A percentile compares a stretch with the other conserved stretches of the same genome.
phyloP scores from a whole-genome alignment of 1,140 invertebrate species.

The Rhopalosiphum padi region DNA sequence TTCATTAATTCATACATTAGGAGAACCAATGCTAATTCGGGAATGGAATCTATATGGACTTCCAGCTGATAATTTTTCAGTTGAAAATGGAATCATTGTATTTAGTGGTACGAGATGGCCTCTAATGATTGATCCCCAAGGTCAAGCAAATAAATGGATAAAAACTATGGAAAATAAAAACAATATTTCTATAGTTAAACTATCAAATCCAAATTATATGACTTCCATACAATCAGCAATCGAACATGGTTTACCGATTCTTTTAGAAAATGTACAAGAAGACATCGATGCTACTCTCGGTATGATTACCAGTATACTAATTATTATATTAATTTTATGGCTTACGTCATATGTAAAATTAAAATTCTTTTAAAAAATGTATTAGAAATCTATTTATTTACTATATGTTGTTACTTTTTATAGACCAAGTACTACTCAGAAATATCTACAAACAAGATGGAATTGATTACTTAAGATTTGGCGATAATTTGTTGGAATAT shows the following conservation, averaged over 20 bases:
- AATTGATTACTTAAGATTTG: constrained; percentile 83
- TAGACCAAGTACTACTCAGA: constrained; percentile 80
- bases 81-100: constrained; percentile 94
- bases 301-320: constrained; percentile 53
- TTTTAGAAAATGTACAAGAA: constrained; percentile 86
- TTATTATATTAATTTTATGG: not conserved
- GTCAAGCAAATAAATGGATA: constrained; percentile 95
- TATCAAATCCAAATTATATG: constrained; percentile 83
- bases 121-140: constrained; percentile 94
- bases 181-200: constrained; percentile 80
- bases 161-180: constrained; percentile 92
- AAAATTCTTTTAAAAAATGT: not conserved
- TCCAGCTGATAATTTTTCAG: constrained; percentile 88
- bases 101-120: constrained; percentile 85
- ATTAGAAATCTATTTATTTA: not conserved
- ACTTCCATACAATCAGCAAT: constrained; percentile 81
- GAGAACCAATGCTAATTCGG: constrained; percentile 82
- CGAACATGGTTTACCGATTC: constrained; percentile 80
- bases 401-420: constrained; percentile 39
- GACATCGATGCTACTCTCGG: constrained; percentile 83
- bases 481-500: constrained; percentile 83
- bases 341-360: not conserved
- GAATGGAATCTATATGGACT: constrained; percentile 89
- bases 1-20: constrained; percentile 79
- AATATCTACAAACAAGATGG: constrained; percentile 83